Conservation (phyloP, 2,888 invertebrate genomes). For the Tupiocoris notatus region DNA sequence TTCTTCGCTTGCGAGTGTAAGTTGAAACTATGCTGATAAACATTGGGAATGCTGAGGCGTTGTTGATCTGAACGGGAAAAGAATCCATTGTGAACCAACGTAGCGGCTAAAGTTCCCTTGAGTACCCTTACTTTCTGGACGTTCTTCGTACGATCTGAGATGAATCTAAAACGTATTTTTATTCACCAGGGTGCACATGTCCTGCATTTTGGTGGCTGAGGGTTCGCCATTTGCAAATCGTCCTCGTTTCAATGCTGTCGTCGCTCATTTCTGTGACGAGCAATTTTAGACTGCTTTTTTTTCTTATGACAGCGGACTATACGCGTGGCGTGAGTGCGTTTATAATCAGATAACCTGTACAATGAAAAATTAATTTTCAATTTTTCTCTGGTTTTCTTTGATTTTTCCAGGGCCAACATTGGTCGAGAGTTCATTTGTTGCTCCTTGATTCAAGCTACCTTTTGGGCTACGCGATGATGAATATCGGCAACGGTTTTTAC, state of each 20-base stretch:
- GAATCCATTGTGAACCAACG: too few relatives aligned
- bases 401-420: not conserved
- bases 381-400: not conserved
- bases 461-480: not conserved
- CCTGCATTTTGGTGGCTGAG: not conserved
- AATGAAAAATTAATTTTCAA: not conserved
- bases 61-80: too few relatives aligned
- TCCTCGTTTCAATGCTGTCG: not conserved
- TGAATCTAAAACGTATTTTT: too few relatives aligned
- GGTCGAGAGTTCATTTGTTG: not conserved
- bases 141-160: too few relatives aligned
- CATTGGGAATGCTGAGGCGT: too few relatives aligned
- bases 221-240: constrained; percentile 17
- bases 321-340: not conserved
- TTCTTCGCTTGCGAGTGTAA: not conserved
- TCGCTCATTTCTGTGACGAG: not conserved
- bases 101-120: too few relatives aligned
- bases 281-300: not conserved
- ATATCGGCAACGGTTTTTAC: not conserved
- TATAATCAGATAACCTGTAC: not conserved
- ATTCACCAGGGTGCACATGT: constrained; percentile 1
- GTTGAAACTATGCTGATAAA: too few relatives aligned
- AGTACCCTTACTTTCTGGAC: too few relatives aligned
- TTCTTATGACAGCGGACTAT: not conserved
- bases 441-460: not conserved